A percentile compares a stretch with the other conserved stretches of the same genome.
These are phyloP conservation scores for Mesitornis unicolor DNA, from an alignment of 2,113 vertebrate species.

Conservation along the genomic window DNA sequence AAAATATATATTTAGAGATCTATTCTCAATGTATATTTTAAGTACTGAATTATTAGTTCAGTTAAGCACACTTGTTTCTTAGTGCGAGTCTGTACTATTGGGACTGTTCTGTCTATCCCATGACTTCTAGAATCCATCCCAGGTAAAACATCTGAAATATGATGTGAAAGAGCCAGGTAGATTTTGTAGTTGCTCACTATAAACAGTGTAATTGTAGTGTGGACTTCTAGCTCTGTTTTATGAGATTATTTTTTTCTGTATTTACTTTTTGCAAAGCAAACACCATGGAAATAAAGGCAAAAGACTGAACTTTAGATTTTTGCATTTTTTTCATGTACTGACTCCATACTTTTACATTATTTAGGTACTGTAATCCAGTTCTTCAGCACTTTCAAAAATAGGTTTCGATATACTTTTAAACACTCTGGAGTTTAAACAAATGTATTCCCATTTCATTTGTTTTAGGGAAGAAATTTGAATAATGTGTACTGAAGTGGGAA, in stretches of 20 bases:
- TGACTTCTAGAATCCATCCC: not conserved
- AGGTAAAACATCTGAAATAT: not conserved
- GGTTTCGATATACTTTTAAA: not conserved
- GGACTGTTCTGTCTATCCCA: not conserved
- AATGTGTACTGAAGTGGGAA: not conserved
- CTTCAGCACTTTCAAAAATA: not conserved
- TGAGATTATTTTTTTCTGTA: not conserved
- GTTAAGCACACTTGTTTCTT: not conserved
- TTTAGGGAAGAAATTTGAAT: not conserved
- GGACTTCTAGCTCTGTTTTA: not conserved
- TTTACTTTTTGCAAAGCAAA: not conserved
- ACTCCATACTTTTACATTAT: not conserved
- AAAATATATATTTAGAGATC: not conserved
- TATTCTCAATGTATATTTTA: not conserved
- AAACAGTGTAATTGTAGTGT: not conserved
- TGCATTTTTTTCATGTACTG: not conserved
- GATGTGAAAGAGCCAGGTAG: accelerated
- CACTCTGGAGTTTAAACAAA: not conserved
- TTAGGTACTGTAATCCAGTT: not conserved
- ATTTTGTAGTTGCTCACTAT: not conserved
- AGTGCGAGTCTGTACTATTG: not conserved
- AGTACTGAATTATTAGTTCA: not conserved
- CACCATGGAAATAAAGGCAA: not conserved
- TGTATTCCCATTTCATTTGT: not conserved
- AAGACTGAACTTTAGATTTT: accelerated